These are phyloP conservation scores for Lophura nycthemera DNA, from an alignment of 2,113 vertebrate genomes.

Conservation along the genomic window DNA sequence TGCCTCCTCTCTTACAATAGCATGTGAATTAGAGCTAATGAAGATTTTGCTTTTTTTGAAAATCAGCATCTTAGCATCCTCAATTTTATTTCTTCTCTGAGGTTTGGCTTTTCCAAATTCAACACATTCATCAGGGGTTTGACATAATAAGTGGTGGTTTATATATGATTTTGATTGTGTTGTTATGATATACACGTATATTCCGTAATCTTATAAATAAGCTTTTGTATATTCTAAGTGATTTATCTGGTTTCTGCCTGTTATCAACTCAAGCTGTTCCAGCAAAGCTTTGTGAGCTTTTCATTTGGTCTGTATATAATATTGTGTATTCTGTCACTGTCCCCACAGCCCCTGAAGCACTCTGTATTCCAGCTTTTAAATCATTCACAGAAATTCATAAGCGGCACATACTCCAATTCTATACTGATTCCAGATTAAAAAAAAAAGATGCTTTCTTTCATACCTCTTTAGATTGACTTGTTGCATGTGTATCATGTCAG, in stretches of 20 bases:
- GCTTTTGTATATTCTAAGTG: background rate
- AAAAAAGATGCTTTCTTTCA: background rate
- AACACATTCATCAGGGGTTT: background rate
- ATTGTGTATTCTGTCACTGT: background rate
- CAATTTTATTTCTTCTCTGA: background rate
- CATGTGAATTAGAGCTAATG: background rate
- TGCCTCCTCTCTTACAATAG: background rate
- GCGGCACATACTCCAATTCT: background rate
- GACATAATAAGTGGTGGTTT: background rate
- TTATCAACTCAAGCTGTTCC: background rate
- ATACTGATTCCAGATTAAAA: background rate
- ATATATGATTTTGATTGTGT: background rate
- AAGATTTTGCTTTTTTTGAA: background rate
- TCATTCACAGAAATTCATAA: background rate
- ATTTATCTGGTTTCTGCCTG: background rate
- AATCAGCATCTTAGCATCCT: background rate
- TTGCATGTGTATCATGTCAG: background rate
- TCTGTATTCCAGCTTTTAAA: background rate
- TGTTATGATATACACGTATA: background rate
- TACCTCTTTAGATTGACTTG: background rate
- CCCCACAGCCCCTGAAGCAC: background rate
- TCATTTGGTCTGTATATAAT: background rate
- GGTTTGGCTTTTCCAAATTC: background rate
- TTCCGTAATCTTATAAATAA: background rate
- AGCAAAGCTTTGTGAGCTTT: background rate